Evolutionary conservation across 2,888 invertebrate species (phyloP).

Genomic region (Agrypnus murinus): DNA sequence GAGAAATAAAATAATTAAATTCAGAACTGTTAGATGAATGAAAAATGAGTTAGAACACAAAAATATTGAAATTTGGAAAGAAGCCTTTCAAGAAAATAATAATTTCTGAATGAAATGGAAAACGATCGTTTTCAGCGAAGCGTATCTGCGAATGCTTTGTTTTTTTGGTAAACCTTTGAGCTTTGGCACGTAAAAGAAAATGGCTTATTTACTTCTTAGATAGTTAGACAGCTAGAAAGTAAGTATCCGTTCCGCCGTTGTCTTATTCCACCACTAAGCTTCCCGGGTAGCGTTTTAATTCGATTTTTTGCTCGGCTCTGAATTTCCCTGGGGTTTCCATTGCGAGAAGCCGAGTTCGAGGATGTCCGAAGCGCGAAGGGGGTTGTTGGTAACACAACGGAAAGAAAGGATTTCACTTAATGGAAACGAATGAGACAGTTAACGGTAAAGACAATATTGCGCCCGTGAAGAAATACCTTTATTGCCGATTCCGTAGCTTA

Average conservation of each 20-base stretch:
- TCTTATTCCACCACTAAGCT: constrained; percentile 53
- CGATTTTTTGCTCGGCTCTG: constrained; percentile 57
- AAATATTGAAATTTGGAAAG: not conserved
- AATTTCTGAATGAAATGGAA: not conserved
- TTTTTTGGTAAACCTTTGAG: constrained; percentile 26
- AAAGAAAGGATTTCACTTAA: constrained; percentile 53
- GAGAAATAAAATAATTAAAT: not conserved
- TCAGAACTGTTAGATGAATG: not conserved
- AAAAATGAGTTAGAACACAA: not conserved
- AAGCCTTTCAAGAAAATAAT: too few species aligned
- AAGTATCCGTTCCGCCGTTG: constrained; percentile 50
- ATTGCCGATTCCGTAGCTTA: constrained; percentile 30
- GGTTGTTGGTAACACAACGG: constrained; percentile 49
- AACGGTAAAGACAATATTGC: constrained; percentile 48
- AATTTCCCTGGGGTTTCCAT: constrained; percentile 58
- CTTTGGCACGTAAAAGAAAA: constrained; percentile 46
- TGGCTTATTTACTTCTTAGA: constrained; percentile 50
- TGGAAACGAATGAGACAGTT: constrained; percentile 54
- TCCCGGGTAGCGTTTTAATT: constrained; percentile 57
- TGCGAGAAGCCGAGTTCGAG: constrained; percentile 49
- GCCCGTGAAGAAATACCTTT: constrained; percentile 41
- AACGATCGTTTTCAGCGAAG: constrained; percentile 13
- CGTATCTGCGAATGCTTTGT: constrained; percentile 25
- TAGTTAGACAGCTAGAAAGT: constrained; percentile 50
- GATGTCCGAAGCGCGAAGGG: constrained; percentile 51